A percentile compares a stretch with the other conserved stretches of the same genome.
Evolutionary conservation across 2,797 vertebrate species (phyloP).

Genomic region (Nothura maculosa): DNA sequence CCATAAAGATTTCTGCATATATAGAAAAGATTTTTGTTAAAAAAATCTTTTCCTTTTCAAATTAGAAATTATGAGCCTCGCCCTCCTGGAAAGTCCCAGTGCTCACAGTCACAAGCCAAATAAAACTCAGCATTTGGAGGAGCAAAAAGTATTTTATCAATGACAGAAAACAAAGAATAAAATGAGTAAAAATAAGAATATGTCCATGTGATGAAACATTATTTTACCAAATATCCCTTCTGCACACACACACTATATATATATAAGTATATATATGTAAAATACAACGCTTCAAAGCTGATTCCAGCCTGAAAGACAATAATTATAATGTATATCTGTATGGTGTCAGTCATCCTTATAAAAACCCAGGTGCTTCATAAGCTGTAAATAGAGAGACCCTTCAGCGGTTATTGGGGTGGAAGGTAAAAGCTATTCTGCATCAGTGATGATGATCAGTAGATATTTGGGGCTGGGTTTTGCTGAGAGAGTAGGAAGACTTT

Average conservation of each 20-base stretch:
- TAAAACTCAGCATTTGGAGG: not conserved
- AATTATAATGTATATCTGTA: not conserved
- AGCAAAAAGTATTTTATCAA: not conserved
- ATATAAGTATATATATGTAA: not conserved
- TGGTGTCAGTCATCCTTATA: not conserved
- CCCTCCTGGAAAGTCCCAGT: not conserved
- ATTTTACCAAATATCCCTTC: not conserved
- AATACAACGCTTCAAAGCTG: not conserved
- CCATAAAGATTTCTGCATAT: not conserved
- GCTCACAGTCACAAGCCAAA: not conserved
- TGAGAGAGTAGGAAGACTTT: not conserved
- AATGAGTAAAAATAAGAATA: accelerated
- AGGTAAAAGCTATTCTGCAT: not conserved
- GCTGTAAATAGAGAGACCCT: not conserved
- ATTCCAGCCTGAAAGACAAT: not conserved
- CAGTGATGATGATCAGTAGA: not conserved
- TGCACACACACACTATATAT: not conserved
- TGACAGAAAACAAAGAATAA: not conserved
- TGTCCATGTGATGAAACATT: not conserved
- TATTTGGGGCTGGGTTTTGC: not conserved
- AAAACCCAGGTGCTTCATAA: not conserved
- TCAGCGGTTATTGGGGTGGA: not conserved
- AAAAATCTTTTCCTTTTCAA: not conserved
- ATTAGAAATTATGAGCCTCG: accelerated
- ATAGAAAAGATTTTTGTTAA: not conserved